These are phyloP conservation scores for Apodemus sylvaticus DNA, from an alignment of 2,113 vertebrate species.

Conservation along the genomic window DNA sequence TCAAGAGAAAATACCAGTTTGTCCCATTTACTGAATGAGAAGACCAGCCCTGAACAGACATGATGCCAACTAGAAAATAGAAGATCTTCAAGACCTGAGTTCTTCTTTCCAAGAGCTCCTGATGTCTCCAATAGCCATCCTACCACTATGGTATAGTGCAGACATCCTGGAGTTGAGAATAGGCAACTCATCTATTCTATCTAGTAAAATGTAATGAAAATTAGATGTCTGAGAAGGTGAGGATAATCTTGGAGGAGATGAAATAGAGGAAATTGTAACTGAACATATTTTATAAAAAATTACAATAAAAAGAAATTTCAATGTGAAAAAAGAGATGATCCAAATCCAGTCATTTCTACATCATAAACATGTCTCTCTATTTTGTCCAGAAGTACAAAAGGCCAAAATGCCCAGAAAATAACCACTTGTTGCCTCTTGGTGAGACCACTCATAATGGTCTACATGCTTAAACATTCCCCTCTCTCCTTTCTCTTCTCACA, in stretches of 20 bases:
- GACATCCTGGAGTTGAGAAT: neutral
- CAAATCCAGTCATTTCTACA: neutral
- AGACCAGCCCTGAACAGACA: neutral
- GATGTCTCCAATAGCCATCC: rapidly evolving
- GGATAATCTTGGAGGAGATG: neutral
- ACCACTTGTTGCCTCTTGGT: neutral
- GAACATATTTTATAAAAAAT: neutral
- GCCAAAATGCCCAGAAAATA: neutral
- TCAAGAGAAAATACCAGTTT: neutral
- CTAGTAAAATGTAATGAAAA: neutral
- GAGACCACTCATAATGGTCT: neutral
- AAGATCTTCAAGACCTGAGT: neutral
- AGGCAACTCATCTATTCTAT: neutral
- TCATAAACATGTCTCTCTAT: neutral
- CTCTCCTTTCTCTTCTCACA: neutral
- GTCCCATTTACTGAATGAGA: neutral
- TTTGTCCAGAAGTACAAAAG: neutral
- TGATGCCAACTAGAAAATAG: neutral
- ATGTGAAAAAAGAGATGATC: neutral
- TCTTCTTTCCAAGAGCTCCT: neutral
- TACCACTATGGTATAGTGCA: neutral
- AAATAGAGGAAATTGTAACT: neutral
- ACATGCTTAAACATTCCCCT: too few relatives aligned
- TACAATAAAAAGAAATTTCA: neutral
- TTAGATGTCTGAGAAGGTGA: neutral